These are phyloP conservation scores for Branchellion lobata DNA, from an alignment of 2,888 invertebrate genomes.

Conservation along the genomic window DNA sequence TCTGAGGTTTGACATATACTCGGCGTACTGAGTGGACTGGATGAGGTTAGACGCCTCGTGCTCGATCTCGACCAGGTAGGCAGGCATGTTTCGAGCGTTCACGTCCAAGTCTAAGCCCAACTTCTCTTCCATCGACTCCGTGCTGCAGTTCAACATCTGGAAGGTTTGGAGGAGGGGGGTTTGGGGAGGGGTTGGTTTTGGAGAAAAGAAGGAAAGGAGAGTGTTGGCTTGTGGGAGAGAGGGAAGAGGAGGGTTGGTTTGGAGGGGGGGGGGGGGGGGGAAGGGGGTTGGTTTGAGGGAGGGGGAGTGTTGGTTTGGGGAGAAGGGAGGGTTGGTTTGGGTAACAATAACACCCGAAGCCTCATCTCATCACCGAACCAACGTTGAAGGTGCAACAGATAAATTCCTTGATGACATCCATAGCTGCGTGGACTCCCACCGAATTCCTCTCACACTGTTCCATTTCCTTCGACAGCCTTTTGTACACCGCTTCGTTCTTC, in stretches of 20 bases:
- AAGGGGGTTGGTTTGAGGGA: neutral
- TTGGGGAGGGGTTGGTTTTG: too few species aligned
- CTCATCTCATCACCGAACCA: neutral
- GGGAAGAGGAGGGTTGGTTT: too few species aligned
- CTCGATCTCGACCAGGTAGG: slow-evolving; percentile 30
- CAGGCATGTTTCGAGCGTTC: slow-evolving; percentile 37
- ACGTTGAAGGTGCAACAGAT: slow-evolving; percentile 37
- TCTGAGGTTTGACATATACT: neutral
- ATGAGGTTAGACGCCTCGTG: neutral
- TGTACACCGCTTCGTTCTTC: neutral
- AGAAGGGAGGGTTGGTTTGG: too few species aligned
- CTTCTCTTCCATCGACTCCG: slow-evolving; percentile 17
- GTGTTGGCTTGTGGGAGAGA: too few species aligned
- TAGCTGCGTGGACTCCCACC: slow-evolving; percentile 2
- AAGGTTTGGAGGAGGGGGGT: too few species aligned
- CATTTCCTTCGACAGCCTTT: slow-evolving; percentile 3
- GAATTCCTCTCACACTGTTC: slow-evolving; percentile 5
- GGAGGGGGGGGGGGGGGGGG: too few species aligned
- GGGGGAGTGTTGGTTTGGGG: too few species aligned
- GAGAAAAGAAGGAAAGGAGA: too few species aligned
- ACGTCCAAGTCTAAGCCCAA: slow-evolving; percentile 26
- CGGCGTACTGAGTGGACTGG: slow-evolving; percentile 3
- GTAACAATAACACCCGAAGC: too few species aligned
- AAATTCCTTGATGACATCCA: slow-evolving; percentile 31
- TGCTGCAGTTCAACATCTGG: slow-evolving; percentile 19